These are phyloP conservation scores for Lasaia peninsularis DNA, from an alignment of 1,140 invertebrate species.

Conservation along the genomic window DNA sequence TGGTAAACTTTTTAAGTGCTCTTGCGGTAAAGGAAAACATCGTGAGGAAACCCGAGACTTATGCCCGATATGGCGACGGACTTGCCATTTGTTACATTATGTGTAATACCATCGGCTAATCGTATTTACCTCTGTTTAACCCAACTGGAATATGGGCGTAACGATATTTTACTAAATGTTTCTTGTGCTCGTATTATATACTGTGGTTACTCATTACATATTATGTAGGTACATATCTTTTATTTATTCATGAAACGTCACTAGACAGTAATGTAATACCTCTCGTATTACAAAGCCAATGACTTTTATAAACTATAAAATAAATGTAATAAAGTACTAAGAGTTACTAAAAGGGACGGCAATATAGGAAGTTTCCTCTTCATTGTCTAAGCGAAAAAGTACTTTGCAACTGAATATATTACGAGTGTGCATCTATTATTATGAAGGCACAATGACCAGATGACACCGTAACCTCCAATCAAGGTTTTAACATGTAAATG, in stretches of 20 bases:
- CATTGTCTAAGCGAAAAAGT: conserved; percentile 6
- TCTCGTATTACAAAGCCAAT: neutral
- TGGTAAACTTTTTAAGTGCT: no score
- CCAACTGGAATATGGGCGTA: no score
- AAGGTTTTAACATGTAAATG: neutral
- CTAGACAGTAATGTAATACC: no score
- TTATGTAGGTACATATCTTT: neutral
- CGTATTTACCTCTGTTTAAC: no score
- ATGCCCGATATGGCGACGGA: no score
- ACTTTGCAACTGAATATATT: neutral
- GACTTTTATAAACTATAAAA: conserved; percentile 5
- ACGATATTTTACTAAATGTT: no score
- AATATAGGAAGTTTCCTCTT: neutral
- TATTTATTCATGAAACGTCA: neutral
- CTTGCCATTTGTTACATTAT: no score
- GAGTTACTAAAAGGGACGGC: neutral
- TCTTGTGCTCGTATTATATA: no score
- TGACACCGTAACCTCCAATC: neutral
- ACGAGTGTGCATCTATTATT: neutral
- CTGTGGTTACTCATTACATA: no score
- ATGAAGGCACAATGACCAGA: conserved; percentile 4
- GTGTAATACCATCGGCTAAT: no score
- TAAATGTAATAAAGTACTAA: conserved; percentile 6
- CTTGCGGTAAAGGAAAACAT: no score
- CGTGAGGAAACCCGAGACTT: no score